These are phyloP conservation scores for Pyrocephalus nanus DNA, from an alignment of 2,797 vertebrate genomes.

Conservation along the genomic window DNA sequence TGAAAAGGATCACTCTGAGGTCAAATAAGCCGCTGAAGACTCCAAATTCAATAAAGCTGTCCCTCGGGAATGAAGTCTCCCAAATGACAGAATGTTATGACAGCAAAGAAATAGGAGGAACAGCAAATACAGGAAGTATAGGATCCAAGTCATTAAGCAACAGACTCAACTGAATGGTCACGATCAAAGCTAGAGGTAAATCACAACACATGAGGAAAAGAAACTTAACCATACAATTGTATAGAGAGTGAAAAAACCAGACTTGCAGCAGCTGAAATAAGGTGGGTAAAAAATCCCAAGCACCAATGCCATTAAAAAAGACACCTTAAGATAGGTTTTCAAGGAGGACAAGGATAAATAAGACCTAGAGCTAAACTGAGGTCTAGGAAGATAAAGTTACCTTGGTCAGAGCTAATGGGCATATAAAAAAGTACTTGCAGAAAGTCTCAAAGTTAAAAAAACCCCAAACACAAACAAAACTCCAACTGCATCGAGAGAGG, in stretches of 20 bases:
- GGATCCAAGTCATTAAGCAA: conserved; percentile 12
- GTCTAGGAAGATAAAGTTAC: not conserved
- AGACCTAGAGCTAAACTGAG: not conserved
- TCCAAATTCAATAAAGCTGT: not conserved
- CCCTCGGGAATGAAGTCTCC: not conserved
- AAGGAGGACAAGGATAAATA: not conserved
- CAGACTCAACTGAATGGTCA: not conserved
- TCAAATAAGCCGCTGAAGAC: not conserved
- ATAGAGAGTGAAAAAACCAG: not conserved
- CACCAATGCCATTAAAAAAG: not conserved
- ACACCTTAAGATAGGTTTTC: not conserved
- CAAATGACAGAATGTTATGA: not conserved
- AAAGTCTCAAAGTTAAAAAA: not conserved
- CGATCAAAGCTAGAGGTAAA: conserved; percentile 24
- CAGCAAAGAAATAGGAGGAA: not conserved
- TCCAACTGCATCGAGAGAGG: not conserved
- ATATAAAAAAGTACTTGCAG: not conserved
- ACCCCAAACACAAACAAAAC: not conserved
- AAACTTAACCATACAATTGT: not conserved
- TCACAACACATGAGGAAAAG: not conserved
- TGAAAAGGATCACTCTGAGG: not conserved
- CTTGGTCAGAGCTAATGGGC: not conserved
- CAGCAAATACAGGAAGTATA: not conserved
- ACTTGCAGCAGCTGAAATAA: not conserved
- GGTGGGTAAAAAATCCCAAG: not conserved